Evolutionary conservation across 1,140 invertebrate genomes (phyloP).

Genomic region (Rhizoglyphus robini): DNA sequence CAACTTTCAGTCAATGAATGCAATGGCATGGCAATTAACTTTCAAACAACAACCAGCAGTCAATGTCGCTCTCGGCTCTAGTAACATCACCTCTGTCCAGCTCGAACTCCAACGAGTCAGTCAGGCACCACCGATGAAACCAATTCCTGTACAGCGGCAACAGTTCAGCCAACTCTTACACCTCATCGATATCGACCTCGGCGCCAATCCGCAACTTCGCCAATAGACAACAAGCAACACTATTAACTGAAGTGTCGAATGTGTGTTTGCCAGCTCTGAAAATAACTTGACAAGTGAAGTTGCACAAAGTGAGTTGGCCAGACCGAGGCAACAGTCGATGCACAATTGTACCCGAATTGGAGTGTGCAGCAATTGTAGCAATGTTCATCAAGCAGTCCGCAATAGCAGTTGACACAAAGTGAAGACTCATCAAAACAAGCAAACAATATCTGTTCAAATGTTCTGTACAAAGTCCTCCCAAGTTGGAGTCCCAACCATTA

Average conservation of each 20-base stretch:
- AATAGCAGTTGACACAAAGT: no score
- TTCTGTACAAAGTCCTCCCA: no score
- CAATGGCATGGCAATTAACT: no score
- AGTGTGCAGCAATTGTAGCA: no score
- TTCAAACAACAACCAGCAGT: not conserved
- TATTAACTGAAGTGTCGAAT: not conserved
- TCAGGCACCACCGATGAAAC: not conserved
- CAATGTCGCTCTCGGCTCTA: not conserved
- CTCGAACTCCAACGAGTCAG: not conserved
- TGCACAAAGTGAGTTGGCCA: no score
- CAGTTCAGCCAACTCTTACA: not conserved
- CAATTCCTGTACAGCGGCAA: not conserved
- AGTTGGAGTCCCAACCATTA: no score
- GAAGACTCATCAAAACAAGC: no score
- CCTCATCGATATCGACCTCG: not conserved
- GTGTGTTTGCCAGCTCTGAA: not conserved
- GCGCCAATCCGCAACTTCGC: not conserved
- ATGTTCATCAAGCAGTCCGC: not conserved
- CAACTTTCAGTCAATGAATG: no score
- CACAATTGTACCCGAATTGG: no score
- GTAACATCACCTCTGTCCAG: not conserved
- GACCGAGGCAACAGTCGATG: no score
- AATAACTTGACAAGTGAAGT: no score
- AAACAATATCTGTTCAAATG: no score
- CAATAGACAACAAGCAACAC: not conserved